Base-by-base conservation (phyloP, 30 jellyfish, hydroid and myxozoan genomes). In the Aurelia aurita complex sp. Pacific region DNA sequence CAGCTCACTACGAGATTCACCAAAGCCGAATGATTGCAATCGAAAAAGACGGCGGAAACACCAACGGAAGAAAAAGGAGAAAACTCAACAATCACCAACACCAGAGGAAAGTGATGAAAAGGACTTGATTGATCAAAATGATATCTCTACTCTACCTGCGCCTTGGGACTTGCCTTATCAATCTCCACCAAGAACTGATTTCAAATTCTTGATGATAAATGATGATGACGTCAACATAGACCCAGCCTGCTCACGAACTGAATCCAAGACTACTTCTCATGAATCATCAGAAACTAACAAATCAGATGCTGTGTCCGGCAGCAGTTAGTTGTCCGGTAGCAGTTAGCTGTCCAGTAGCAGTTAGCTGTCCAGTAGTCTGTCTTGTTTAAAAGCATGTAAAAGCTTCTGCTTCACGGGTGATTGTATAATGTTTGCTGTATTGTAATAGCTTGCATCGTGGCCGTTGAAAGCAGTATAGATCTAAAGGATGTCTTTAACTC, bases 81-180 rank as follows among this genome's bases (percentile, higher is more conserved):
- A 40, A 65, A 12, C 85, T 1, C 87, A 62, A 46, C 69, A 74
- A 7, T 59, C 81, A 51, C 76, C 82, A 33, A 79, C 69, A 10
- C 64, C 77, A 17, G 81, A 73, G 36, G 55, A 14, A 33, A 50
- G 85, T 13, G 89, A 77, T 40, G 67, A 62, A 43, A 43, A 23
- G 46, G 73, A 76, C 10, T 18, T 64, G 68, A 36, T 46, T 6
- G 55, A 42, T 7, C 53, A 64, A 53, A 73, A 72, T 23, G 94
- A 81, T 13, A 85, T 61, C 13, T 60, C 94, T 3, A 74, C 91
- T 23, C 94, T 82, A 12, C 97, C 98, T 1, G 89, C 96, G n/a
- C 98, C 98, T 2, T 94, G 98, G 98, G 96, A 87, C 17, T 80
- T 72, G 18, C 98, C 98, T 1, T 87, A 88, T 76, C 97, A 76